A percentile compares a stretch with the other conserved stretches of the same genome.
These are phyloP conservation scores for Dorcus parallelipipedus DNA, from an alignment of 2,888 invertebrate genomes.

Conservation along the genomic window DNA sequence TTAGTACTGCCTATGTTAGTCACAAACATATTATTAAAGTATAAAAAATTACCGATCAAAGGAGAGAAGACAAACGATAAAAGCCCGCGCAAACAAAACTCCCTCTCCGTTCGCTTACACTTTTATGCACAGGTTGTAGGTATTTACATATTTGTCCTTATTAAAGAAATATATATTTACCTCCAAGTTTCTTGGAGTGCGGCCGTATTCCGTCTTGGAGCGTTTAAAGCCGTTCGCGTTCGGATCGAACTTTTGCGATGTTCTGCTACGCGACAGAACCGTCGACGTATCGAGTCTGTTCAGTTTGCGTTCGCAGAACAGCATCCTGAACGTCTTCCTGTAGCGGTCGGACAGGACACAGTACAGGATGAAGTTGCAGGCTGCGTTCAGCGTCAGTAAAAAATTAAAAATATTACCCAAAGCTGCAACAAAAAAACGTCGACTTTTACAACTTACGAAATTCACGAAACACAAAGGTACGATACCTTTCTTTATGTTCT, in stretches of 20 bases:
- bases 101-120: conserved; percentile 17
- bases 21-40: too few relatives aligned
- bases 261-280: conserved; percentile 30
- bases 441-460: neutral
- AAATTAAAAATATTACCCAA: conserved; percentile 73
- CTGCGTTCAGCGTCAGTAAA: conserved; percentile 67
- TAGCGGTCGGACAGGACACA: conserved; percentile 74
- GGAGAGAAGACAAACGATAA: too few relatives aligned
- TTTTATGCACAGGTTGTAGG: conserved; percentile 36
- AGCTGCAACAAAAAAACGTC: conserved; percentile 38
- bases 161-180: conserved; percentile 49
- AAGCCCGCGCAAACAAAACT: too few relatives aligned
- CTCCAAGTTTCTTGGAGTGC: conserved; percentile 48
- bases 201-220: conserved; percentile 39
- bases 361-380: conserved; percentile 74
- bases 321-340: conserved; percentile 54
- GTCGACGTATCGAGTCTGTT: conserved; percentile 37
- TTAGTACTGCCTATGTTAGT: too few relatives aligned
- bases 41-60: too few relatives aligned
- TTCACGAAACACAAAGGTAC: too few relatives aligned
- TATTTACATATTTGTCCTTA: conserved; percentile 43
- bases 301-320: conserved; percentile 37
- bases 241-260: conserved; percentile 33
- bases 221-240: conserved; percentile 36
- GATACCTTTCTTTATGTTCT: conserved; percentile 41